Evolutionary conservation across 1,140 invertebrate species (phyloP).

Genomic region (Andrena cerasifolii): DNA sequence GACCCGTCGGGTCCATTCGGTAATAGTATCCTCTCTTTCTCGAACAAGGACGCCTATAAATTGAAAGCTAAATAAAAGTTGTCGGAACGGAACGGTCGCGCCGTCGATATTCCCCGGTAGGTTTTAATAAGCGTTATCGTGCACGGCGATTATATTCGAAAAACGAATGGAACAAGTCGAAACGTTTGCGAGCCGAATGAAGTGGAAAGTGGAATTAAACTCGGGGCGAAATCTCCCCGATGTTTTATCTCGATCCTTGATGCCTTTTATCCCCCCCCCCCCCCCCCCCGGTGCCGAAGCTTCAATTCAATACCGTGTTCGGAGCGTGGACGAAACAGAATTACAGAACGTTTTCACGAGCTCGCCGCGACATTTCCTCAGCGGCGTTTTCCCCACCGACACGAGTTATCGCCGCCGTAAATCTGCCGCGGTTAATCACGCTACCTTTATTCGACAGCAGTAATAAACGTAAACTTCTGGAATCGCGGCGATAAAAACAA

Average conservation of each 20-base stretch:
- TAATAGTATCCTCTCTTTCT: not conserved
- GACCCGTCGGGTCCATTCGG: not conserved
- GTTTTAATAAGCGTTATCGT: conserved; percentile 24
- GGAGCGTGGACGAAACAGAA: too few relatives aligned
- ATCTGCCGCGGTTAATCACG: conserved; percentile 10
- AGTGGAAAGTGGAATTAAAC: not conserved
- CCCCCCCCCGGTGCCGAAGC: too few relatives aligned
- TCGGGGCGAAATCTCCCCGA: not conserved
- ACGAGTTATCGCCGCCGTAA: not conserved
- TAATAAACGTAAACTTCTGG: too few relatives aligned
- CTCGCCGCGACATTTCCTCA: not conserved
- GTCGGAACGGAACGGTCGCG: not conserved
- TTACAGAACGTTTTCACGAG: too few relatives aligned
- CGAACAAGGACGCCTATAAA: conserved; percentile 24
- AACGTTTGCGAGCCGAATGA: not conserved
- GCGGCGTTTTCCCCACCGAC: not conserved
- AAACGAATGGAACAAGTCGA: not conserved
- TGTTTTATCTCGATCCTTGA: not conserved
- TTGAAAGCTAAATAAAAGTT: conserved; percentile 11
- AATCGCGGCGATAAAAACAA: not conserved
- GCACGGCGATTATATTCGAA: not conserved
- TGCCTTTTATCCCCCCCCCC: too few relatives aligned
- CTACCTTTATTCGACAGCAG: not conserved
- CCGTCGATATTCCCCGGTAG: not conserved
- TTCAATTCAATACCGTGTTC: too few relatives aligned